Evolutionary conservation across 2,113 vertebrate genomes (phyloP).

Genomic region (Acrocephalus kingi): DNA sequence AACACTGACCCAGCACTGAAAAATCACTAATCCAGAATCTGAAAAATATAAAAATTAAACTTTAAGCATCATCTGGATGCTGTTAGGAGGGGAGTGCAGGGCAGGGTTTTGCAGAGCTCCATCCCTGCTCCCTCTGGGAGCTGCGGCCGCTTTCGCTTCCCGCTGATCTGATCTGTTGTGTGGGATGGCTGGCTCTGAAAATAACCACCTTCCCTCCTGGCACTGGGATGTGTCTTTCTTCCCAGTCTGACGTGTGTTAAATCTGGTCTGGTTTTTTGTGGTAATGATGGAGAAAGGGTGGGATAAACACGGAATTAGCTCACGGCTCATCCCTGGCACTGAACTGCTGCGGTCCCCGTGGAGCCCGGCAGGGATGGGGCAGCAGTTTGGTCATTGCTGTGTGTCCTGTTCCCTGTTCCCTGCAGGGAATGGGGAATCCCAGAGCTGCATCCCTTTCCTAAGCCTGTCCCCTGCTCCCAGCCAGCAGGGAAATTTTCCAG

Average conservation of each 20-base stretch:
- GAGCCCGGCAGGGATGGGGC: background rate
- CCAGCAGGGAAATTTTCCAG: background rate
- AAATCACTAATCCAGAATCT: too few relatives aligned
- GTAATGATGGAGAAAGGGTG: background rate
- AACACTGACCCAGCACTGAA: too few relatives aligned
- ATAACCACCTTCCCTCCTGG: background rate
- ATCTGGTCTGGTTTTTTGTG: background rate
- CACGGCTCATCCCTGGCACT: fast-evolving
- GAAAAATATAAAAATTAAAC: too few relatives aligned
- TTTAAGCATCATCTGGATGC: too few relatives aligned
- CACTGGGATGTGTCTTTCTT: background rate
- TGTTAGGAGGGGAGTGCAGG: too few relatives aligned
- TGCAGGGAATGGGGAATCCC: background rate
- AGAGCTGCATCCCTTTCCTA: background rate
- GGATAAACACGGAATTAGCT: background rate
- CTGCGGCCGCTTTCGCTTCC: background rate
- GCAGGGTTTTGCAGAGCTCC: too few relatives aligned
- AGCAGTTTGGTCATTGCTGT: background rate
- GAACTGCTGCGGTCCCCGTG: background rate
- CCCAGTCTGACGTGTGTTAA: conserved; percentile 6
- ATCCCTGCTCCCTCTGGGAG: too few relatives aligned
- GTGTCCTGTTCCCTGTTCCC: background rate
- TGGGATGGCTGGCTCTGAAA: conserved; percentile 38
- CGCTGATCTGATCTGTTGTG: background rate
- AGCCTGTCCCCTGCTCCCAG: background rate